Evolutionary conservation across 2,797 vertebrate species (phyloP).

Genomic region (Sebastes minor): DNA sequence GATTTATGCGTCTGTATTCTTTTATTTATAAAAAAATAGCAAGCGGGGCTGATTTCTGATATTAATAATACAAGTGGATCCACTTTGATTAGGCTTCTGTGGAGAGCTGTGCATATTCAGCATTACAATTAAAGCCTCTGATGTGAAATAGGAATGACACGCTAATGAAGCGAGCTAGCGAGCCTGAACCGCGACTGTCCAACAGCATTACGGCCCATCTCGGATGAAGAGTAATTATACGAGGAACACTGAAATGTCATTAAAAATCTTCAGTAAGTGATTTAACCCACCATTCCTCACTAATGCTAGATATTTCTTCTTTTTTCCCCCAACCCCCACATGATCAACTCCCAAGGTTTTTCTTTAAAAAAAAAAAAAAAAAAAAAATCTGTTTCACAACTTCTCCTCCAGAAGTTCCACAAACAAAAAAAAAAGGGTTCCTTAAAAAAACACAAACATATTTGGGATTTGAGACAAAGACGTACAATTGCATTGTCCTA

Average conservation of each 20-base stretch:
- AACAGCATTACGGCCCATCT: slow-evolving; percentile 99
- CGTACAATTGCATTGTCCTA: slow-evolving; percentile 90
- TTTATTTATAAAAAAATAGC: slow-evolving; percentile 99
- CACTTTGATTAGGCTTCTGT: slow-evolving; percentile 99
- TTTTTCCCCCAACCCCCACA: slow-evolving; percentile 25
- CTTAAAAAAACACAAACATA: slow-evolving; percentile 81
- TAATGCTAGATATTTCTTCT: slow-evolving; percentile 84
- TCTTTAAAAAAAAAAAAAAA: background rate
- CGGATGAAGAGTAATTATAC: slow-evolving; percentile 99
- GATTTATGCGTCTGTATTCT: slow-evolving; percentile 99
- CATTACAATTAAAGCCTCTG: slow-evolving; percentile 99
- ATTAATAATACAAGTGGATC: slow-evolving; percentile 99
- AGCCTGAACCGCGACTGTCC: slow-evolving; percentile 99
- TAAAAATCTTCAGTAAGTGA: slow-evolving; percentile 99
- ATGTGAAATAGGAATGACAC: slow-evolving; percentile 99
- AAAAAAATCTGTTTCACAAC: slow-evolving; percentile 64
- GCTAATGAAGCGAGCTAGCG: slow-evolving; percentile 99
- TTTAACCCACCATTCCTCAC: slow-evolving; percentile 98
- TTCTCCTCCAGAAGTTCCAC: slow-evolving; percentile 88
- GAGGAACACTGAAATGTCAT: slow-evolving; percentile 99
- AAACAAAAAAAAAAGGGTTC: slow-evolving; percentile 73
- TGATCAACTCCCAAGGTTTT: slow-evolving; percentile 53
- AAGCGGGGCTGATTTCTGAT: slow-evolving; percentile 99
- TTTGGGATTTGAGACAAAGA: slow-evolving; percentile 86
- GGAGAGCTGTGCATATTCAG: slow-evolving; percentile 99